Conservation (phyloP, 2,888 invertebrate species). For the Omphaloscelis lunosa region DNA sequence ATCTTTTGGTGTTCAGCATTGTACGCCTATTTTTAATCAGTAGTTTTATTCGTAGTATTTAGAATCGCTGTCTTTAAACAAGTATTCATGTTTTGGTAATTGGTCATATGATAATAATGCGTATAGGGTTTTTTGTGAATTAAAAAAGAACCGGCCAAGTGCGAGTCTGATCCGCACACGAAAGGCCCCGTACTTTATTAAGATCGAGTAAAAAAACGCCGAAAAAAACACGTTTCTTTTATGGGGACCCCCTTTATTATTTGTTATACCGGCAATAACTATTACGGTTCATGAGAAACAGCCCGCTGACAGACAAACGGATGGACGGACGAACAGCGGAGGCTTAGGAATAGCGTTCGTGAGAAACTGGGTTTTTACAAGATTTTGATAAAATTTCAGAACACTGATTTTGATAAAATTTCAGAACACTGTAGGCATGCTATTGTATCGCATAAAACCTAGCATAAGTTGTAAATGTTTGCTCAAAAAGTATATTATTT, state of each 20-base stretch:
- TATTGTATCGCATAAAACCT: conserved; percentile 3
- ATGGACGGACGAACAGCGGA: no score
- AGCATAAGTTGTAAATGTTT: conserved; percentile 63
- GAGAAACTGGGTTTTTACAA: no score
- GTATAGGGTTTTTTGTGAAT: neutral
- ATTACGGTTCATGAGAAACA: no score
- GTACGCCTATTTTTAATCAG: conserved; percentile 8
- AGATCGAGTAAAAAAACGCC: no score
- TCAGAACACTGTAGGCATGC: neutral
- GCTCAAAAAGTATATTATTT: conserved; percentile 59
- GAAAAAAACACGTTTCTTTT: no score
- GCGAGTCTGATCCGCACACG: no score
- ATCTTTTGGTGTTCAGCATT: conserved; percentile 12
- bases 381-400: conserved; percentile 3
- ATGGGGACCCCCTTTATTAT: no score
- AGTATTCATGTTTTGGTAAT: conserved; percentile 21
- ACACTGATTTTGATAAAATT: conserved; percentile 5
- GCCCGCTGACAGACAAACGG: no score
- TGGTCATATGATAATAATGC: conserved; percentile 1
- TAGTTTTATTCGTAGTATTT: conserved; percentile 29
- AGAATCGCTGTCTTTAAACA: conserved; percentile 33
- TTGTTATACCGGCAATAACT: no score
- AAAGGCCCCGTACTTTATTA: no score
- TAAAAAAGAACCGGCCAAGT: neutral
- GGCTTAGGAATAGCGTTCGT: no score